A percentile compares a stretch with the other conserved stretches of the same genome.
phyloP scores from a whole-genome alignment of 2,797 vertebrate species.

The Liasis olivaceus region DNA sequence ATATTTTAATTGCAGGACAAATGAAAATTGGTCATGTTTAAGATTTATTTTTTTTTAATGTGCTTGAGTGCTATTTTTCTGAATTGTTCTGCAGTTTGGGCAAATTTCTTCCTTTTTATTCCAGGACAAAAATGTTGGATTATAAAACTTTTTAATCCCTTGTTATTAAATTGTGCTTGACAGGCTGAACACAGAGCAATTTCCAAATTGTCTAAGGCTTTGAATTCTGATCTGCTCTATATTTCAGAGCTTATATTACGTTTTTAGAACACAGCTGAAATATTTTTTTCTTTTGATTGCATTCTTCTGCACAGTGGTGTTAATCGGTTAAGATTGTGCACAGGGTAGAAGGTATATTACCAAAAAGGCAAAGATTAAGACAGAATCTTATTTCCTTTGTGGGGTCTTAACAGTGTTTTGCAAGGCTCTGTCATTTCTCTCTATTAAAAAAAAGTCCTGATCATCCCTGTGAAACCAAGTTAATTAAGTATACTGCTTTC shows the following conservation, averaged over 20 bases:
- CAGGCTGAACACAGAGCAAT: conserved; percentile 7
- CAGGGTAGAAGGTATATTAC: conserved; percentile 18
- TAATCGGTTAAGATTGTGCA: conserved; percentile 30
- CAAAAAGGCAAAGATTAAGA: conserved; percentile 23
- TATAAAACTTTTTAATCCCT: conserved; percentile 15
- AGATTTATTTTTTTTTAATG: background rate
- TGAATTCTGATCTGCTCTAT: background rate
- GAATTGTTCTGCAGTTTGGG: background rate
- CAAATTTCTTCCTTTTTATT: background rate
- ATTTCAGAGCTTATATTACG: background rate
- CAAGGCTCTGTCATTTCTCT: background rate
- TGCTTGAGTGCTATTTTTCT: background rate
- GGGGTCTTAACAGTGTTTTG: background rate
- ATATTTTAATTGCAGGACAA: background rate
- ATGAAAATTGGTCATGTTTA: conserved; percentile 1
- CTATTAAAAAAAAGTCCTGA: background rate
- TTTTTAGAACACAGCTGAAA: conserved; percentile 12
- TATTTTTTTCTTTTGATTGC: conserved; percentile 7
- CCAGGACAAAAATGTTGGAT: background rate
- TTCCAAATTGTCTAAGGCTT: conserved; percentile 14
- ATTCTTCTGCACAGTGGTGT: background rate
- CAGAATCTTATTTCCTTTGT: conserved; percentile 4
- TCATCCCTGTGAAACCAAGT: background rate
- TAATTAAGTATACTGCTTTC: background rate
- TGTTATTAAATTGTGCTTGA: background rate